Percentiles rank a stretch among this genome's conserved stretches.
Evolutionary conservation across 2,113 vertebrate genomes (phyloP).

Genomic region (Nasalis larvatus): DNA sequence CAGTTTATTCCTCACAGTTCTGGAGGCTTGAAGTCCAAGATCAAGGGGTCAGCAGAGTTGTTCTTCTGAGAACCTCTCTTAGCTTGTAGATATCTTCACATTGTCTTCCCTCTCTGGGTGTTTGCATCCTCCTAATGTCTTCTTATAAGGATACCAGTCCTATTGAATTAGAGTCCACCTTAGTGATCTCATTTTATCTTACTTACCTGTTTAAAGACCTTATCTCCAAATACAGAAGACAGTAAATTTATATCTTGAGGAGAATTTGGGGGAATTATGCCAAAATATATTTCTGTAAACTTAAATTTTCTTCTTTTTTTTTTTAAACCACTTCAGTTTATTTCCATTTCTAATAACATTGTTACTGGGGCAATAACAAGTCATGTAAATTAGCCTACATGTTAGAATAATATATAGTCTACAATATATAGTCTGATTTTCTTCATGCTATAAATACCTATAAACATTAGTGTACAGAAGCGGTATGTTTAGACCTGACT

Average conservation of each 20-base stretch:
- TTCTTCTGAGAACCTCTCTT: neutral
- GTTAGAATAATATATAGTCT: neutral
- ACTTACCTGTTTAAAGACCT: constrained; percentile 19
- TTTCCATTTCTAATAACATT: neutral
- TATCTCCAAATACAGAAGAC: neutral
- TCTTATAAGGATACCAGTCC: neutral
- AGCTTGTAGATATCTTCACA: neutral
- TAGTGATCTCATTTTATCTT: neutral
- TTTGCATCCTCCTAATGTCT: neutral
- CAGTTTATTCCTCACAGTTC: neutral
- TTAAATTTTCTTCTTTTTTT: neutral
- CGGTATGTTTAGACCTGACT: neutral
- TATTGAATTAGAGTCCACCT: neutral
- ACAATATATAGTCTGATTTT: neutral
- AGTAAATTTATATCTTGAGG: neutral
- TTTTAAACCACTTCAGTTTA: neutral
- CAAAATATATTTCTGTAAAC: neutral
- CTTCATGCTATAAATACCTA: neutral
- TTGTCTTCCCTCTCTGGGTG: neutral
- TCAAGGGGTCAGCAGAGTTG: neutral
- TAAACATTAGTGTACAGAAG: neutral
- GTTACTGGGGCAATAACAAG: neutral
- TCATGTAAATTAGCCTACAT: neutral
- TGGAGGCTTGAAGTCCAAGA: neutral
- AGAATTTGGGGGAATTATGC: neutral